A percentile compares a stretch with the other conserved stretches of the same genome.
phyloP scores from a whole-genome alignment of 1,140 invertebrate species.

The Semibalanus balanoides region DNA sequence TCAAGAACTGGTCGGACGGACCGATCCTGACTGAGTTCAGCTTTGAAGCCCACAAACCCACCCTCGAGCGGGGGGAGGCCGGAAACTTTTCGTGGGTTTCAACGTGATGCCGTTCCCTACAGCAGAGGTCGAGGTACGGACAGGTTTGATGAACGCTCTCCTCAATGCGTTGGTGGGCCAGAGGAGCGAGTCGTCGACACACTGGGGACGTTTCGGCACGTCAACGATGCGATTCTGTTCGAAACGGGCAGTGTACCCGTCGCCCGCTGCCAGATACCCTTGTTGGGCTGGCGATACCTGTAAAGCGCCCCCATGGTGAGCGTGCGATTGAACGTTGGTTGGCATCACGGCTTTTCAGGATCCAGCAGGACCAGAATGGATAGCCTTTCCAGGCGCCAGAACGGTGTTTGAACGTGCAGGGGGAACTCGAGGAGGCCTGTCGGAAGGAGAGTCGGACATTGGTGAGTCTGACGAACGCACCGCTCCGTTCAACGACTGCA shows the following conservation, averaged over 20 bases:
- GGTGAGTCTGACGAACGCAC: not conserved
- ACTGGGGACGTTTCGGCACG: not conserved
- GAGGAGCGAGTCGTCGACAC: not conserved
- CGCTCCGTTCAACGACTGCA: constrained; percentile 6
- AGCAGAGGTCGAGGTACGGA: not conserved
- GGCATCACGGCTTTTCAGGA: not conserved
- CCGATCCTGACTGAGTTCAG: not conserved
- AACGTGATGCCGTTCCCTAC: not conserved
- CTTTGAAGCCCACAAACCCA: not conserved
- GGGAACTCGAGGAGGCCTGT: not conserved
- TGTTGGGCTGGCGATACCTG: not conserved
- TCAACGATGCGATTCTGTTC: not conserved
- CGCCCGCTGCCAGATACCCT: not conserved
- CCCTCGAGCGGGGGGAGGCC: not conserved
- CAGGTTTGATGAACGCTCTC: not conserved
- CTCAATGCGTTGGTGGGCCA: not conserved
- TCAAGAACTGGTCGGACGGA: not conserved
- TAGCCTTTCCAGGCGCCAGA: constrained; percentile 11
- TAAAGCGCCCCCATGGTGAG: not conserved
- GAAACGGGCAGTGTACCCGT: not conserved
- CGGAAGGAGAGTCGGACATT: constrained; percentile 6
- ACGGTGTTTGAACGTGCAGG: not conserved
- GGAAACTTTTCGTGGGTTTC: not conserved
- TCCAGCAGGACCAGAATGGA: constrained; percentile 4
- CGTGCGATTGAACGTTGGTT: not conserved